These are phyloP conservation scores for Florisuga fusca DNA, from an alignment of 2,797 vertebrate genomes.

Conservation along the genomic window DNA sequence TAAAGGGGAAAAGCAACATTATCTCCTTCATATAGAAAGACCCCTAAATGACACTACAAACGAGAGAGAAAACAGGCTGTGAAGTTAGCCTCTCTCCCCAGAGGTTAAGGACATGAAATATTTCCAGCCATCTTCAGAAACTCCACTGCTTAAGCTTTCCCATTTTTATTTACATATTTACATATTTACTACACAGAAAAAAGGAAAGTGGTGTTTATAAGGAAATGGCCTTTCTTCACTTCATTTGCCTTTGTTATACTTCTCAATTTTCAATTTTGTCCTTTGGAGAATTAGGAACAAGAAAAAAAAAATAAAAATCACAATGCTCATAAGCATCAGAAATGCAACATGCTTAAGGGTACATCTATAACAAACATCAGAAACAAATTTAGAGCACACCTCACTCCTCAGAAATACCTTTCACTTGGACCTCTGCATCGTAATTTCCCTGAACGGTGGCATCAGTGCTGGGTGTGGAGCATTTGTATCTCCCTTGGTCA, in stretches of 20 bases:
- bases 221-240: not conserved
- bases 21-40: not conserved
- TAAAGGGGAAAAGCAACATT: not conserved
- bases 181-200: conserved; percentile 2
- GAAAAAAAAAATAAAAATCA: not conserved
- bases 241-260: not conserved
- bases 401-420: conserved; percentile 81
- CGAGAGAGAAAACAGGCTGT: not conserved
- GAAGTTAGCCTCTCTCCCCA: not conserved
- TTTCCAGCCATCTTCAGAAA: conserved; percentile 15
- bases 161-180: conserved; percentile 30
- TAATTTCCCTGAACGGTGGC: conserved; percentile 90
- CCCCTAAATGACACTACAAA: not conserved
- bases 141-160: not conserved
- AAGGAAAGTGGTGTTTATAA: not conserved
- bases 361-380: not conserved
- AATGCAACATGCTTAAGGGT: not conserved
- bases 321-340: not conserved
- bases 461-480: conserved; percentile 93
- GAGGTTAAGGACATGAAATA: not conserved
- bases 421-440: conserved; percentile 86
- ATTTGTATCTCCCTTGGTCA: conserved; percentile 89
- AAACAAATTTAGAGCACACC: conserved; percentile 59
- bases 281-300: not conserved
- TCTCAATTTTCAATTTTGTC: not conserved